phyloP scores from a whole-genome alignment of 2,888 invertebrate genomes.

The Ischnura elegans region DNA sequence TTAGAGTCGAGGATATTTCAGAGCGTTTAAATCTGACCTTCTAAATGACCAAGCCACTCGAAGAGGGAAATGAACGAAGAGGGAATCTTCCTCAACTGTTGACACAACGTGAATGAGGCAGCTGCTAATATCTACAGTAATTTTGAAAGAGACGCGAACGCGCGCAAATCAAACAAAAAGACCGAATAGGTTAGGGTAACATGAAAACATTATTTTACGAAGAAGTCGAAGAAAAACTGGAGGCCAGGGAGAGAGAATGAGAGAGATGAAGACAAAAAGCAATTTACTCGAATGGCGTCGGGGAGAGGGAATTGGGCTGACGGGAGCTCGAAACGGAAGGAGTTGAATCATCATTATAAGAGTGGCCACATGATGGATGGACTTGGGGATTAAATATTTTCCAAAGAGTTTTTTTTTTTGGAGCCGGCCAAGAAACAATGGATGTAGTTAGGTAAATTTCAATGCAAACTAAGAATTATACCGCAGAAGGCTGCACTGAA shows the following conservation, averaged over 20 bases:
- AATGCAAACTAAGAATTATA: background rate
- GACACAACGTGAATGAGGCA: background rate
- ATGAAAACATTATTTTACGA: constrained; percentile 12
- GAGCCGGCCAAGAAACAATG: background rate
- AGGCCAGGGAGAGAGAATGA: too few species aligned
- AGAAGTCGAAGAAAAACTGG: background rate
- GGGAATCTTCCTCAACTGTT: background rate
- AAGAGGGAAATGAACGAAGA: background rate
- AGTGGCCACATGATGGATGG: constrained; percentile 18
- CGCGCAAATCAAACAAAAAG: constrained; percentile 1
- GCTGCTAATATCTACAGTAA: background rate
- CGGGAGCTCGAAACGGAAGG: background rate
- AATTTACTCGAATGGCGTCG: constrained; percentile 13
- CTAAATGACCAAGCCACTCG: background rate
- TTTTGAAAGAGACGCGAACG: constrained; percentile 6
- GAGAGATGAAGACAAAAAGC: constrained; percentile 27
- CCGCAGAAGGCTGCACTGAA: background rate
- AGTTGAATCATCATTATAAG: background rate
- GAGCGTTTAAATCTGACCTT: background rate
- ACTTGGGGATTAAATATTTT: background rate
- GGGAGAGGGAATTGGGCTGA: background rate
- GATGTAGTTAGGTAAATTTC: constrained; percentile 1
- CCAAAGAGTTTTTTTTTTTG: background rate
- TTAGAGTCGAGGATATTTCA: background rate
- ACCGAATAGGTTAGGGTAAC: background rate